Evolutionary conservation across 2,888 invertebrate species (phyloP), one percentile per base, ranked within the genome.

Genomic region (Odontothrips loti): DNA sequence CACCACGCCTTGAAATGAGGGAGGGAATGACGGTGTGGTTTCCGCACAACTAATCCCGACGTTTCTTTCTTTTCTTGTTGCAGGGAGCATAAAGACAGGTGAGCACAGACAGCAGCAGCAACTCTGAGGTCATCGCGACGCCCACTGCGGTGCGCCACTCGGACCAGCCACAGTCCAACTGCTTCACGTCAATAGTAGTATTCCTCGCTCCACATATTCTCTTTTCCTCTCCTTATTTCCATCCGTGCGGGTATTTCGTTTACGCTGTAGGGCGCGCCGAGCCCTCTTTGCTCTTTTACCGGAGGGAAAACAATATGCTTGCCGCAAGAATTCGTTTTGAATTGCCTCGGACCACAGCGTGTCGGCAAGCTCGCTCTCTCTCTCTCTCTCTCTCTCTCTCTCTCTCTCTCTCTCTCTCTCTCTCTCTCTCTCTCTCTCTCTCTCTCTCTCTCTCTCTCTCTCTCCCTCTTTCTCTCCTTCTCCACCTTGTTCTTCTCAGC

Each of bases 11-110:
- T n/a, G n/a, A n/a, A n/a, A n/a, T n/a, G n/a, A n/a, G n/a, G n/a
- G n/a, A n/a, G n/a, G n/a, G n/a, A n/a, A n/a, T n/a, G n/a, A n/a
- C n/a, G n/a, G n/a, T n/a, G n/a, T n/a, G n/a, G n/a, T n/a, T n/a
- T n/a, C n/a, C n/a, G n/a, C n/a, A n/a, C n/a, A n/a, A n/a, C n/a
- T n/a, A 63, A 63, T 63, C 68, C n/a, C 23, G 23, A 11, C 17
- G 51, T 9, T 68, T 20, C 23, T 23, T n/a, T 10, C 23, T 6
- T 63, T 6, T 63, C 63, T 23, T 68, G 68, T 68, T 23, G 68
- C 68, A 68, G 68, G 63, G 68, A 68, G n/a, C 68, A n/a, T n/a
- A 68, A 9, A n/a, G 68, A 68, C 68, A 68, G 68, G 68, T 68
- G 68, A 68, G 68, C 23, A 6, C 51, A 1, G 17, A 51, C 12